Percentiles rank a stretch among this genome's conserved stretches.
phyloP scores from a whole-genome alignment of 2,888 invertebrate species.

The Drosophila putrida region DNA sequence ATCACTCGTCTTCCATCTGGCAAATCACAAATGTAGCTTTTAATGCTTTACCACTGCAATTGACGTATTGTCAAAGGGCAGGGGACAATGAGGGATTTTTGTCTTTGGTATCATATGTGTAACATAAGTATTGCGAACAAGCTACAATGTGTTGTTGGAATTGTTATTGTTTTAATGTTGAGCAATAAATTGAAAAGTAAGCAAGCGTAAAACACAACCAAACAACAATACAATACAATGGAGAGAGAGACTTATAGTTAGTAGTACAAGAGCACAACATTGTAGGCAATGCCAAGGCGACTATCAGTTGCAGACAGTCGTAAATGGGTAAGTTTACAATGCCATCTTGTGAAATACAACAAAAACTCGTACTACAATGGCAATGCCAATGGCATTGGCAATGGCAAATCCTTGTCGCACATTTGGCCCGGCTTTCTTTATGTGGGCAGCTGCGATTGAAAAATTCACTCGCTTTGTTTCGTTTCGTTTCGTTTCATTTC shows the following conservation, averaged over 20 bases:
- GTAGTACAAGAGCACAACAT: slow-evolving; percentile 28
- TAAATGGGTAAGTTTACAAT: slow-evolving; percentile 62
- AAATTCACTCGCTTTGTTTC: slow-evolving; percentile 63
- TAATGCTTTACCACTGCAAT: slow-evolving; percentile 68
- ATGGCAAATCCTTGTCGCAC: slow-evolving; percentile 51
- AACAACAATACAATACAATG: slow-evolving; percentile 25
- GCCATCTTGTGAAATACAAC: slow-evolving; percentile 40
- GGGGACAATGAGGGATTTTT: slow-evolving; percentile 39
- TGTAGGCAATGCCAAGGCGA: slow-evolving; percentile 69
- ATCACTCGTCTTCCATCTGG: slow-evolving; percentile 6
- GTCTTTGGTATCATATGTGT: slow-evolving; percentile 12
- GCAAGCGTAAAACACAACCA: slow-evolving; percentile 69
- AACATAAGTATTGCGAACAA: slow-evolving; percentile 28
- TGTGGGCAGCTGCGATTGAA: slow-evolving; percentile 72
- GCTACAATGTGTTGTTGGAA: slow-evolving; percentile 36
- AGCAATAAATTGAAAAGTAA: slow-evolving; percentile 79
- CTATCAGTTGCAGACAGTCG: slow-evolving; percentile 72
- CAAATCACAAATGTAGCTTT: slow-evolving; percentile 43
- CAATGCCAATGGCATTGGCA: slow-evolving; percentile 27
- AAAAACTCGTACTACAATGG: slow-evolving; percentile 39
- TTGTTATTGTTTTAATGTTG: slow-evolving; percentile 55
- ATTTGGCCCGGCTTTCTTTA: slow-evolving; percentile 44
- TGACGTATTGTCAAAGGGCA: slow-evolving; percentile 71
- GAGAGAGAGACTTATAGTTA: neutral
- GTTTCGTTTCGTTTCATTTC: slow-evolving; percentile 32